Percentiles rank a stretch among this genome's conserved stretches.
Evolutionary conservation across 2,797 vertebrate species (phyloP).

Genomic region (Rhynchonycteris naso): DNA sequence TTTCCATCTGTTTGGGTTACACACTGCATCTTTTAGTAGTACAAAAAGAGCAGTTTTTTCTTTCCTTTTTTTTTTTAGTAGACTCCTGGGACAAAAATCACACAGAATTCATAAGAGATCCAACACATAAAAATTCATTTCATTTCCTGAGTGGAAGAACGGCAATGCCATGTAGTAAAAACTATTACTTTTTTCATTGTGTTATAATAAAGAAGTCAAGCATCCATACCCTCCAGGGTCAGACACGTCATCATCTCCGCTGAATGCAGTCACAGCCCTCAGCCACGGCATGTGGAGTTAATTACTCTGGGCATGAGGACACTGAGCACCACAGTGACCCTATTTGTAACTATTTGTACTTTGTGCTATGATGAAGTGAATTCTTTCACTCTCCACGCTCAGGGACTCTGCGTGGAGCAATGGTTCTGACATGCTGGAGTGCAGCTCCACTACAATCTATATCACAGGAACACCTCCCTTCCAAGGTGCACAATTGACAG

Average conservation of each 20-base stretch:
- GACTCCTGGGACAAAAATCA: constrained; percentile 81
- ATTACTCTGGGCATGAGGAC: constrained; percentile 81
- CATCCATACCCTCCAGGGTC: constrained; percentile 78
- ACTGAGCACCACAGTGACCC: constrained; percentile 82
- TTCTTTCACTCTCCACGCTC: constrained; percentile 75
- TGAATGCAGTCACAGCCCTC: constrained; percentile 73
- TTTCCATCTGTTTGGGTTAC: constrained; percentile 83
- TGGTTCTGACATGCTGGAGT: constrained; percentile 75
- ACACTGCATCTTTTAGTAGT: constrained; percentile 80
- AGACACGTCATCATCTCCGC: constrained; percentile 80
- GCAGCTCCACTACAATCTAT: constrained; percentile 84
- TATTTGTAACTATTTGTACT: constrained; percentile 79
- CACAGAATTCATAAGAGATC: constrained; percentile 81
- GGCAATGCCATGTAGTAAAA: constrained; percentile 69
- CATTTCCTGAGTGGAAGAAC: constrained; percentile 81
- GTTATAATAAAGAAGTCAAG: constrained; percentile 83
- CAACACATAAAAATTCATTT: constrained; percentile 83
- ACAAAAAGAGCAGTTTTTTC: constrained; percentile 80
- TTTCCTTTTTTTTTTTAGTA: constrained; percentile 58
- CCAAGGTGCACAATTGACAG: constrained; percentile 81
- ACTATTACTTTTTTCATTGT: constrained; percentile 81
- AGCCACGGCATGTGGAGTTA: constrained; percentile 82
- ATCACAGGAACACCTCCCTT: constrained; percentile 83
- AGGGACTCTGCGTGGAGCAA: constrained; percentile 74
- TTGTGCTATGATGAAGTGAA: constrained; percentile 78